A percentile compares a stretch with the other conserved stretches of the same genome.
These are phyloP conservation scores for Lepidothrix coronata DNA, from an alignment of 2,113 vertebrate species.

Conservation along the genomic window DNA sequence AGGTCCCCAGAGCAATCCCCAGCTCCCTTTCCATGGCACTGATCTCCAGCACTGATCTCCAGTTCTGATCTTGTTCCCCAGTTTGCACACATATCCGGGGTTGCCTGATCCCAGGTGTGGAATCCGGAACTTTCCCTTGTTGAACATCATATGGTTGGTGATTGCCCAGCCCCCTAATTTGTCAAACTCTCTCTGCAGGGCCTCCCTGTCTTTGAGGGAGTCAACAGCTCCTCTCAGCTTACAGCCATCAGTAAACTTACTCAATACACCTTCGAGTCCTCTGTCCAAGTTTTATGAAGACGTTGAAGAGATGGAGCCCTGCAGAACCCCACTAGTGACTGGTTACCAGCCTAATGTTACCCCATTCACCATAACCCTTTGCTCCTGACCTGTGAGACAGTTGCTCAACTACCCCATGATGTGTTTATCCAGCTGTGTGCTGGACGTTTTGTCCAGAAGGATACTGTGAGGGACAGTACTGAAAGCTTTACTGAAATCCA, in stretches of 20 bases:
- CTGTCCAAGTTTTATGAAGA: neutral
- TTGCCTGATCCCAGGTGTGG: neutral
- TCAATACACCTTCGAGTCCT: neutral
- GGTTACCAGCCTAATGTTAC: neutral
- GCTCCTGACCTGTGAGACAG: neutral
- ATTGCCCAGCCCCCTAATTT: neutral
- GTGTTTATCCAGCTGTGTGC: neutral
- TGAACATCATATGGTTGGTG: neutral
- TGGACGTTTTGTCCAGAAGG: neutral
- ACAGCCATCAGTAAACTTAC: neutral
- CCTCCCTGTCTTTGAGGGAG: neutral
- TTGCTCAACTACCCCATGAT: neutral
- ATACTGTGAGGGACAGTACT: neutral
- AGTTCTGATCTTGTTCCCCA: neutral
- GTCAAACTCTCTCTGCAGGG: neutral
- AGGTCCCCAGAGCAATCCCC: neutral
- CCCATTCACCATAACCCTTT: neutral
- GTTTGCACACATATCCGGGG: neutral
- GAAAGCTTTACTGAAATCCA: neutral
- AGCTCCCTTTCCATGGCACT: accelerated
- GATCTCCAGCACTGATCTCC: neutral
- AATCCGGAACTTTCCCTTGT: neutral
- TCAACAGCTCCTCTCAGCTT: neutral
- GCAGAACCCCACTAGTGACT: neutral
- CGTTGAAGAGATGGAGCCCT: neutral